A percentile compares a stretch with the other conserved stretches of the same genome.
phyloP scores from a whole-genome alignment of 1,140 invertebrate genomes.

The Dinoponera quadriceps region DNA sequence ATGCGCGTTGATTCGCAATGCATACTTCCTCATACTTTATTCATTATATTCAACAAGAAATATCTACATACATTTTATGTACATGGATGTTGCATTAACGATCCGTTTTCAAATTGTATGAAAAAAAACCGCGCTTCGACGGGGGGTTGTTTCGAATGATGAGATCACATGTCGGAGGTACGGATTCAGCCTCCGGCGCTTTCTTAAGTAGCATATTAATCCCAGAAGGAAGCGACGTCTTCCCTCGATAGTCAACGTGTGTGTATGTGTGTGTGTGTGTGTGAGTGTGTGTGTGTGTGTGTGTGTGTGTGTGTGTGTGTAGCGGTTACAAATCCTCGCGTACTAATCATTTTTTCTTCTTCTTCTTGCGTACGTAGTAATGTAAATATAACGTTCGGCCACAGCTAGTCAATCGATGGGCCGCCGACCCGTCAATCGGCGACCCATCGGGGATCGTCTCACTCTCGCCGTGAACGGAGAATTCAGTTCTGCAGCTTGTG shows the following conservation, averaged over 20 bases:
- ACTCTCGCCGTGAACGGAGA: conserved; percentile 3
- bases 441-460: conserved; percentile 44
- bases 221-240: conserved; percentile 17
- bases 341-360: conserved; percentile 39
- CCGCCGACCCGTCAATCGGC: conserved; percentile 25
- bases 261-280: too few species aligned
- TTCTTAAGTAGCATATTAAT: conserved; percentile 43
- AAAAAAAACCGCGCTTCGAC: conserved; percentile 21
- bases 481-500: background rate
- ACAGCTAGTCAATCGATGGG: conserved; percentile 38
- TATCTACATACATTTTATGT: conserved; percentile 63
- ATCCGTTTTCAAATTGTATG: conserved; percentile 52
- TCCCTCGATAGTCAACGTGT: conserved; percentile 38
- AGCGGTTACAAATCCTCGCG: conserved; percentile 24
- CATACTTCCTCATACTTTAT: conserved; percentile 21
- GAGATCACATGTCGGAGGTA: conserved; percentile 18
- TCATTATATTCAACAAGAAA: conserved; percentile 52
- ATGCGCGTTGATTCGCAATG: conserved; percentile 16
- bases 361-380: conserved; percentile 34
- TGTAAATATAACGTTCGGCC: conserved; percentile 45
- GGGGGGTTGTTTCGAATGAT: conserved; percentile 29
- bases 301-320: too few species aligned
- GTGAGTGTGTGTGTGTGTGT: too few species aligned
- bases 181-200: conserved; percentile 25
- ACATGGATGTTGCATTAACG: conserved; percentile 37